Evolutionary conservation across 2,888 invertebrate genomes (phyloP), one percentile per base, ranked within the genome.

Genomic region (Limenitis camilla): DNA sequence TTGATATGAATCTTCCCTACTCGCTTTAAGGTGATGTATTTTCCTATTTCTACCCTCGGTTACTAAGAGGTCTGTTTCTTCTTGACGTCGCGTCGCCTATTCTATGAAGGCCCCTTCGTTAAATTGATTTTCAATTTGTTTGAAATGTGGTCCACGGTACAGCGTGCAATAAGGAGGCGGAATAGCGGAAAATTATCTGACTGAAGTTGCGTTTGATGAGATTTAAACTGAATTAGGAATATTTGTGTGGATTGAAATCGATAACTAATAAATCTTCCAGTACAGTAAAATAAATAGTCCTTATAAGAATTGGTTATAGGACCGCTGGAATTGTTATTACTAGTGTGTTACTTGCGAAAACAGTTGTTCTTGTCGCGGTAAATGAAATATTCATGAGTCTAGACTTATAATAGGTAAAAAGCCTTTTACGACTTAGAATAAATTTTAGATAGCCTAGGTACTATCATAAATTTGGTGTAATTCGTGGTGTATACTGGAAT

Each of bases 1-100:
- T 67, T 69, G 87, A 87, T 86, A 86, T 78, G 84, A 83, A 86
- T 86, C 86, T 86, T 85, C 86, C 85, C 84, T 78, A 75, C 80
- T 85, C 82, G 79, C 74, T 85, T 85, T 81, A 83, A 85, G 86
- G 85, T 87, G 86, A 87, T 86, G 84, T 86, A 86, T 86, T 84
- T 82, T 81, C 80, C 78, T 79, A 83, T 85, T 83, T 78, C 77
- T 76, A 74, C 81, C 82, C 81, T 73, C 76, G 53, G 54, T 61
- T 62, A 69, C 71, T 68, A 64, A 64, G 67, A 65, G 68, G 62
- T 66, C 67, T 67, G 70, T 72, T 72, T 69, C 68, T 65, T 64
- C 56, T 64, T 64, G 63, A 70, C 67, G 67, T 68, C 72, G 63
- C 67, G 66, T 68, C 72, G 62, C 66, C 69, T 71, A 70, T 70